Conservation (phyloP, 2,113 vertebrate species). For the Festucalex cinctus region DNA sequence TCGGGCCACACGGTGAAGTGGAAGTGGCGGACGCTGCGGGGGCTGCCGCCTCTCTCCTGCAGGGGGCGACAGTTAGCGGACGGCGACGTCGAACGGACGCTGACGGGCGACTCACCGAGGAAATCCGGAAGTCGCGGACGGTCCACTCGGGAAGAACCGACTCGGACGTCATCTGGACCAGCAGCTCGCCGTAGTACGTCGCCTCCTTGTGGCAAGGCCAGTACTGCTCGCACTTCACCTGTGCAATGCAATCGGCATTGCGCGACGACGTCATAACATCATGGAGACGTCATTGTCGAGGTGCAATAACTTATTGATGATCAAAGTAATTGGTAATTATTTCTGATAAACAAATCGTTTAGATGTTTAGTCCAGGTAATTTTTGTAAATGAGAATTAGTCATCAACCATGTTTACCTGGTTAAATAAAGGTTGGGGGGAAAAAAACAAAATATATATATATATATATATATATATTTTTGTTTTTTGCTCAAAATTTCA, state of each 20-base stretch:
- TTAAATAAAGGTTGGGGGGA: no score
- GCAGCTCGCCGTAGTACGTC: constrained; percentile 91
- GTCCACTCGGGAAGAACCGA: constrained; percentile 95
- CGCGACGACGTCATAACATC: neutral
- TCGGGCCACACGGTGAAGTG: constrained; percentile 98
- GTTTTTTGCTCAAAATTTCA: no score
- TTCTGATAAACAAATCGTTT: no score
- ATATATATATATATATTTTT: no score
- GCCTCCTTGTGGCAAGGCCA: constrained; percentile 91
- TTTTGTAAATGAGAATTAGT: no score
- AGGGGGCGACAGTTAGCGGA: neutral
- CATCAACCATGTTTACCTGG: no score
- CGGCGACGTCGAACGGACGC: no score
- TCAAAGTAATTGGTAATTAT: no score
- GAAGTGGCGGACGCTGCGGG: constrained; percentile 87
- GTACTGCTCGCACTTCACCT: constrained; percentile 98
- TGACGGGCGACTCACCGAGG: constrained; percentile 53
- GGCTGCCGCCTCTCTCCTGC: constrained; percentile 84
- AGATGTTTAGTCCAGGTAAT: no score
- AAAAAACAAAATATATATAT: no score
- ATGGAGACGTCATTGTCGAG: neutral
- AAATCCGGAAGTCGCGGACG: constrained; percentile 93
- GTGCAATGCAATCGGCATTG: neutral
- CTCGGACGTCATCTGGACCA: constrained; percentile 91
- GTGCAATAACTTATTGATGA: neutral